Evolutionary conservation across 2,797 vertebrate genomes (phyloP).

Genomic region (Malurus leucopterus): DNA sequence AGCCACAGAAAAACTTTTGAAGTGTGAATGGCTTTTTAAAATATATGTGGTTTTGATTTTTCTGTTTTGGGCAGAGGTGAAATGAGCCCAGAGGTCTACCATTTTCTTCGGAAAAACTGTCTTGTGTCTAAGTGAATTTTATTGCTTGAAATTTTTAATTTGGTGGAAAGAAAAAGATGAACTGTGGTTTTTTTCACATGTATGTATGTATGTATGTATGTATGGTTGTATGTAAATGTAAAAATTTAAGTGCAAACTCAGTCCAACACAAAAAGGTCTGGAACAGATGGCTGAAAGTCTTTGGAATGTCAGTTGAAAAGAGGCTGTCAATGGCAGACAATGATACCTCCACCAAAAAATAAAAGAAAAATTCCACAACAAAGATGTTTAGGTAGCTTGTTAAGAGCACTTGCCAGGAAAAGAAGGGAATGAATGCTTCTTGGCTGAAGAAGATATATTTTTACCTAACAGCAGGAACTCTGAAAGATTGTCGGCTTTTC

Average conservation of each 20-base stretch:
- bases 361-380: background rate
- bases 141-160: background rate
- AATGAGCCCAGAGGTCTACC: background rate
- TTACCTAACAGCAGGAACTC: background rate
- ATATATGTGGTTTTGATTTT: background rate
- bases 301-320: constrained; percentile 2
- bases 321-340: constrained; percentile 3
- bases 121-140: background rate
- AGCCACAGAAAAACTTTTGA: background rate
- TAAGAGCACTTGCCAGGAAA: background rate
- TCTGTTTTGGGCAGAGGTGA: background rate
- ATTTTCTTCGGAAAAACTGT: background rate
- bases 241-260: constrained; percentile 5
- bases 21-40: background rate
- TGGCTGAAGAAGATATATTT: background rate
- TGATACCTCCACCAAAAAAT: background rate
- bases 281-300: constrained; percentile 36
- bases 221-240: background rate
- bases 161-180: background rate
- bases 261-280: constrained; percentile 5
- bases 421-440: background rate
- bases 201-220: background rate
- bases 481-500: background rate
- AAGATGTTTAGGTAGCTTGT: background rate
- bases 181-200: background rate